Percentiles rank a stretch among this genome's conserved stretches.
Conservation (phyloP, 2,888 invertebrate species). For the Hypomecis atomaria region DNA sequence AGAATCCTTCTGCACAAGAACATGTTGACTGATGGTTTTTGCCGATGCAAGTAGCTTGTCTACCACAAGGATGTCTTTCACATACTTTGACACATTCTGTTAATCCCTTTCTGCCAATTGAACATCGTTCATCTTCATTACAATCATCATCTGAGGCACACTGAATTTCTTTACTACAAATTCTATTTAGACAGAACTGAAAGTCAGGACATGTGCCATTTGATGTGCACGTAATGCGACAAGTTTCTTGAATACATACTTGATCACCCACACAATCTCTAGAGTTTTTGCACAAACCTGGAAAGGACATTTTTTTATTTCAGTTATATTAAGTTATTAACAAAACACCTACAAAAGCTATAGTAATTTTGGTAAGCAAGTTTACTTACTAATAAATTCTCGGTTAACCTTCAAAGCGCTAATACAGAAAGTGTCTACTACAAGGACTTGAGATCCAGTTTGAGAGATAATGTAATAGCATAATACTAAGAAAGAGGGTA, state of each 20-base stretch:
- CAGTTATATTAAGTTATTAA: too few relatives aligned
- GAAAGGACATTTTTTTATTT: conserved; percentile 54
- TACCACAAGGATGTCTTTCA: conserved; percentile 89
- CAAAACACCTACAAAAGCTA: too few relatives aligned
- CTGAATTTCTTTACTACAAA: conserved; percentile 92
- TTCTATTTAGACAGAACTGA: conserved; percentile 92
- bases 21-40: conserved; percentile 90
- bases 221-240: conserved; percentile 91
- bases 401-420: too few relatives aligned
- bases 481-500: too few relatives aligned
- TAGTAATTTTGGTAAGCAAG: too few relatives aligned
- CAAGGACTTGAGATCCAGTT: too few relatives aligned
- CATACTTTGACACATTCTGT: conserved; percentile 92
- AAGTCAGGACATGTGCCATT: conserved; percentile 93
- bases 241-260: conserved; percentile 93
- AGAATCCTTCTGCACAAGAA: conserved; percentile 91
- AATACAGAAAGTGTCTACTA: too few relatives aligned
- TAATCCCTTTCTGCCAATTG: conserved; percentile 87
- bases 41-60: conserved; percentile 92
- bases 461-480: too few relatives aligned
- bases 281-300: conserved; percentile 90
- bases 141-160: conserved; percentile 91
- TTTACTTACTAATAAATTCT: too few relatives aligned
- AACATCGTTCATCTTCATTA: conserved; percentile 88
- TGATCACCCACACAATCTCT: conserved; percentile 94